These are phyloP conservation scores for Syndactyla subalaris DNA, from an alignment of 2,797 vertebrate species.

Conservation along the genomic window DNA sequence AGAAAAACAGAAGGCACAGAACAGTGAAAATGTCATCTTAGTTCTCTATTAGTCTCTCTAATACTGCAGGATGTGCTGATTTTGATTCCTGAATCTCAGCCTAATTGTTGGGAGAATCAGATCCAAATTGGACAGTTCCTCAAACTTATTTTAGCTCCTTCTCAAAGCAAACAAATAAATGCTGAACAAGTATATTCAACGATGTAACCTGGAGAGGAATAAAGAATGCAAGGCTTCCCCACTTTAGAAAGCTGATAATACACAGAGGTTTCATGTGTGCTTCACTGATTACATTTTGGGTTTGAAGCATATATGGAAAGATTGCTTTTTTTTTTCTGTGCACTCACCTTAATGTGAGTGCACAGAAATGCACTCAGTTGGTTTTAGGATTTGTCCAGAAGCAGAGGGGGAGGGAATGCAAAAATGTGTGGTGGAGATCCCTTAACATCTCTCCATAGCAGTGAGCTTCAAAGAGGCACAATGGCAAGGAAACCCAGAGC, in stretches of 20 bases:
- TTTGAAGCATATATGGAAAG: background rate
- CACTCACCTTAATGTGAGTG: background rate
- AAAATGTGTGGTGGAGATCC: background rate
- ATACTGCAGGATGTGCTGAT: conserved; percentile 26
- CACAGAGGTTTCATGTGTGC: background rate
- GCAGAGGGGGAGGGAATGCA: background rate
- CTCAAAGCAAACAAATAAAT: conserved; percentile 24
- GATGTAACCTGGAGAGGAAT: conserved; percentile 24
- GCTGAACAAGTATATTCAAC: background rate
- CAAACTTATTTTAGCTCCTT: conserved; percentile 18
- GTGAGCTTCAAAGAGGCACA: conserved; percentile 32
- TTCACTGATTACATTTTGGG: background rate
- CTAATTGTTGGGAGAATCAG: conserved; percentile 20
- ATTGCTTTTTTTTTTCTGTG: background rate
- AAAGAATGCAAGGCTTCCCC: background rate
- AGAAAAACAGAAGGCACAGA: conserved; percentile 12
- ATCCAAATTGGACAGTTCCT: conserved; percentile 23
- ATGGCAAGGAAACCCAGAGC: conserved; percentile 39
- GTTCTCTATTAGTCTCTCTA: conserved; percentile 32
- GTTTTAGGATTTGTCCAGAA: conserved; percentile 7
- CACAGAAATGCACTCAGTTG: background rate
- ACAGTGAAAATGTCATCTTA: conserved; percentile 13
- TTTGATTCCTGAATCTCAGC: conserved; percentile 38
- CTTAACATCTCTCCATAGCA: conserved; percentile 5
- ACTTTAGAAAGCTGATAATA: background rate